Evolutionary conservation across 1,140 invertebrate genomes (phyloP), one percentile per base, ranked within the genome.

Genomic region (Aphelenchoides fujianensis): DNA sequence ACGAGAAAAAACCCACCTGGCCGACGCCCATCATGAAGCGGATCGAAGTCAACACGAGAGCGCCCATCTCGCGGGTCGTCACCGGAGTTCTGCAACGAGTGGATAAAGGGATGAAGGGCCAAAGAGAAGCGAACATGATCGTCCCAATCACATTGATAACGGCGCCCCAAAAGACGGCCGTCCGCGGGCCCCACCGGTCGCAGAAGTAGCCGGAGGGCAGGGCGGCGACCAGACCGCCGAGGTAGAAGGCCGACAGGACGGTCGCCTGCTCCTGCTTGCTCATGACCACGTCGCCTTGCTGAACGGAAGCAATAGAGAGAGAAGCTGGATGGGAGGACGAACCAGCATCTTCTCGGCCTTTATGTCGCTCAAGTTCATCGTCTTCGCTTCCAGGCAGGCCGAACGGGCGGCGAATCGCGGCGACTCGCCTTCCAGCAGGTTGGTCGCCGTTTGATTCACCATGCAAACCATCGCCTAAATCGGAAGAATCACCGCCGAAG

Each of bases 231-330:
- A 83, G 68, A 53, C 82, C 82, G 52, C 81, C 81, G 19, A 73
- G 35, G 62, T 84, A 82, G 57, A 85, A 83, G n/a, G 81, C 68
- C 16, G 81, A 75, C 54, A 83, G 82, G 30, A 83, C 76, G 23
- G 74, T 68, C n/a, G 74, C 76, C 71, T 83, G 78, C 30, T 83
- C 59, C 30, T 71, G 55, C 54, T 82, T 74, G 48, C 66, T 77
- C 61, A 84, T 80, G 5, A 74, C 57, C 28, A 82, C 59, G 23
- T 80, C 75, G n/a, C 80, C 81, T 48, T 70, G 69, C 80, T 81
- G 57, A n/a, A n/a, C n/a, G n/a, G n/a, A n/a, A n/a, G n/a, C n/a
- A n/a, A n/a, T n/a, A n/a, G n/a, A n/a, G n/a, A n/a, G n/a, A n/a
- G n/a, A n/a, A n/a, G n/a, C n/a, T n/a, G n/a, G n/a, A n/a, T n/a